Conservation (phyloP, 37 sponge, comb jelly and placozoan species). For the Bolinopsis microptera region DNA sequence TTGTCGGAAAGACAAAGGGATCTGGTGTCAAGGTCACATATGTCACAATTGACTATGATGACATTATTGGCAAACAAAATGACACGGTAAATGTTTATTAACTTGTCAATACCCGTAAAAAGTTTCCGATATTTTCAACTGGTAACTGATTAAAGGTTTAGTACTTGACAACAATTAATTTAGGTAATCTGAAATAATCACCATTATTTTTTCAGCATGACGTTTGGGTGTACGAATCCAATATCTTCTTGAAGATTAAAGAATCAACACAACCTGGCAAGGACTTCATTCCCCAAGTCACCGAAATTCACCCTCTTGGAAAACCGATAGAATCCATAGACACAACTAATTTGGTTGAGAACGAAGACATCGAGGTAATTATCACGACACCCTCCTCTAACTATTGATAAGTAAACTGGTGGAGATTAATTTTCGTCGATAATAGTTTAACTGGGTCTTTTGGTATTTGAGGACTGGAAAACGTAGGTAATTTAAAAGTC, state of each 20-base stretch:
- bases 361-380: neutral
- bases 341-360: neutral
- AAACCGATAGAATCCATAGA: neutral
- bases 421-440: neutral
- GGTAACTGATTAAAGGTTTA: too few species aligned
- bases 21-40: neutral
- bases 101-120: too few species aligned
- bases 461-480: neutral
- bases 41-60: neutral
- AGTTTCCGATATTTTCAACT: too few species aligned
- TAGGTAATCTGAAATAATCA: too few species aligned
- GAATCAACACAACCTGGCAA: neutral
- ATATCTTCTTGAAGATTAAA: neutral
- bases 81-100: neutral
- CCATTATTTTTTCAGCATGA: neutral
- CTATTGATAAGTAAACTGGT: neutral
- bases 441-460: neutral
- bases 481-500: too few species aligned
- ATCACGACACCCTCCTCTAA: too few species aligned
- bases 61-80: neutral
- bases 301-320: neutral
- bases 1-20: neutral
- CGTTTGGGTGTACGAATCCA: conserved; percentile 27
- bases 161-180: too few species aligned
- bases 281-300: neutral